These are phyloP conservation scores for Meiosimyza decipiens DNA, from an alignment of 2,888 invertebrate species.

Conservation along the genomic window DNA sequence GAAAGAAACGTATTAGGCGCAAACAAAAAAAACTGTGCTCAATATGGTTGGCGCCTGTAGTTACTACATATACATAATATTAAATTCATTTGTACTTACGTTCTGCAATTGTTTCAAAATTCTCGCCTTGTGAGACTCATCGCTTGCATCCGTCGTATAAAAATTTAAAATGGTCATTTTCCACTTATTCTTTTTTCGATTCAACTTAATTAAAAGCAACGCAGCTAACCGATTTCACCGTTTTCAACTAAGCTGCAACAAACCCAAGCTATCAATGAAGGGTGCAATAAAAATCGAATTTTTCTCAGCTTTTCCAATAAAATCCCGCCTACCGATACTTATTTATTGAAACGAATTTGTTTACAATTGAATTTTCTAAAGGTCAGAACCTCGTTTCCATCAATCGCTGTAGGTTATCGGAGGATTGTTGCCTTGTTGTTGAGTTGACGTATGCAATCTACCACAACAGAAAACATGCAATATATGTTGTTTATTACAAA, in stretches of 20 bases:
- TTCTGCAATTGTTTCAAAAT: constrained; percentile 70
- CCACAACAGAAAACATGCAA: background rate
- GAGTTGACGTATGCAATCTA: background rate
- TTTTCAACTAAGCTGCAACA: no score
- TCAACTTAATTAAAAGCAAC: no score
- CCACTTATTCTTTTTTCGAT: background rate
- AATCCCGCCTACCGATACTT: no score
- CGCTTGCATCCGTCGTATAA: constrained; percentile 50
- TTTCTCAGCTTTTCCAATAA: no score
- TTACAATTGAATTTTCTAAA: constrained; percentile 5
- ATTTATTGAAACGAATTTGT: background rate
- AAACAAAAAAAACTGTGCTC: no score
- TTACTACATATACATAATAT: background rate
- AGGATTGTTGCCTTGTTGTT: background rate
- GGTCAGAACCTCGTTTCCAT: background rate
- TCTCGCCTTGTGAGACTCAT: constrained; percentile 71
- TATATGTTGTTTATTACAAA: background rate
- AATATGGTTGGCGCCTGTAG: no score
- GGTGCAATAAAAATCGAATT: no score
- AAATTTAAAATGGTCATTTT: constrained; percentile 21
- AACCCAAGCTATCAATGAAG: no score
- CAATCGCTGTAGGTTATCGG: constrained; percentile 11
- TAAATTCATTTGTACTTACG: constrained; percentile 50
- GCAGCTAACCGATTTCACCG: no score
- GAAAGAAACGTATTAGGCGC: no score